Evolutionary conservation across 1,140 invertebrate genomes (phyloP).

Genomic region (Orussus abietinus): DNA sequence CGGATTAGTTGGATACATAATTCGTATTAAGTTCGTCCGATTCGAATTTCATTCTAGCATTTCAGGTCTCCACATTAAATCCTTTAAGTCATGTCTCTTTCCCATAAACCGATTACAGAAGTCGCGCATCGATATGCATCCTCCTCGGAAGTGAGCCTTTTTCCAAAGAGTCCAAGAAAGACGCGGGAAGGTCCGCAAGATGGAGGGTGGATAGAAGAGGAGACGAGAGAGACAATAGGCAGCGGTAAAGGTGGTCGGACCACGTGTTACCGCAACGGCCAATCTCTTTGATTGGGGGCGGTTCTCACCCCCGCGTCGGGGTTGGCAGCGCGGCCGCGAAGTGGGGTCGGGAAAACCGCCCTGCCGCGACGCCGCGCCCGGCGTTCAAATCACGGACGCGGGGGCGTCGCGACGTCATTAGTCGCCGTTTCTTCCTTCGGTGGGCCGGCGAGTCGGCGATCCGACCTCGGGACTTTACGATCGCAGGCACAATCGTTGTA

Average conservation of each 20-base stretch:
- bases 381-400: constrained; percentile 51
- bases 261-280: constrained; percentile 31
- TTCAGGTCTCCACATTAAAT: too few relatives aligned
- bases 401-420: background rate
- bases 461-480: too few relatives aligned
- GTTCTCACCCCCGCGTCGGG: constrained; percentile 29
- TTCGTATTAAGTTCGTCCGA: too few relatives aligned
- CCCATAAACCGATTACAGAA: too few relatives aligned
- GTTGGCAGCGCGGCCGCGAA: constrained; percentile 11
- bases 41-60: too few relatives aligned
- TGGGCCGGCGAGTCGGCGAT: too few relatives aligned
- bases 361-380: constrained; percentile 17
- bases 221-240: constrained; percentile 24
- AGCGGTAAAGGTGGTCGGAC: constrained; percentile 17
- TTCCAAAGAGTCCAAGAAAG: background rate
- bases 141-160: too few relatives aligned
- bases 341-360: background rate
- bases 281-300: constrained; percentile 48
- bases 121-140: too few relatives aligned
- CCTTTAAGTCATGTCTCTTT: too few relatives aligned
- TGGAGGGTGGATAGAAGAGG: constrained; percentile 6
- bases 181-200: constrained; percentile 13
- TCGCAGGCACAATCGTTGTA: too few relatives aligned
- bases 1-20: too few relatives aligned
- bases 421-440: too few relatives aligned